Evolutionary conservation across 92 coral and sea anemone genomes (phyloP).

Genomic region (Porites divaricata): DNA sequence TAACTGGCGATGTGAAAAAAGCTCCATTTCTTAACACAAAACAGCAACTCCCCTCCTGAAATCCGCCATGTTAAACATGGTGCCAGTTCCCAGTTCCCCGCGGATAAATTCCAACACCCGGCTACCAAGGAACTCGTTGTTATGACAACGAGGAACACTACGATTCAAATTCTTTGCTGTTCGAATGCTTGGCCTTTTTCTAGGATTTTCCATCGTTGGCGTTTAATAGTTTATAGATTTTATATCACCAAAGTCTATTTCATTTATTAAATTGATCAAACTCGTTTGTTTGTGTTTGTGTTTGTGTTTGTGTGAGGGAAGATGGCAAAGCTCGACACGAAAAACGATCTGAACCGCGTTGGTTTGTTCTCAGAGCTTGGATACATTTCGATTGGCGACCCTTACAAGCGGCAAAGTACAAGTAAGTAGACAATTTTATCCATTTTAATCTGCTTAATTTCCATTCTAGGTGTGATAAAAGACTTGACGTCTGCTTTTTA

Average conservation of each 20-base stretch:
- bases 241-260: neutral
- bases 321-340: constrained; percentile 72
- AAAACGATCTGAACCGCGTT: constrained; percentile 92
- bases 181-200: neutral
- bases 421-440: constrained; percentile 56
- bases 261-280: neutral
- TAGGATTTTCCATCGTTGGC: neutral
- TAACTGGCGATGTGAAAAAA: constrained; percentile 2
- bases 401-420: constrained; percentile 68
- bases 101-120: constrained; percentile 3
- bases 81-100: constrained; percentile 31
- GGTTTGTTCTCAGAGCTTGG: constrained; percentile 96
- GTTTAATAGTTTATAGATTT: neutral
- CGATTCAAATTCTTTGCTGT: neutral
- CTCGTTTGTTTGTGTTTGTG: too few species aligned
- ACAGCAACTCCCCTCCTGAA: neutral
- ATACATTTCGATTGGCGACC: constrained; percentile 96
- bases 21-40: neutral
- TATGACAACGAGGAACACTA: constrained; percentile 34
- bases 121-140: constrained; percentile 38
- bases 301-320: neutral
- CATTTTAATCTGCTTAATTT: neutral
- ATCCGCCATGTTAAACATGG: constrained; percentile 76
- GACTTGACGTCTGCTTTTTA: too few species aligned
- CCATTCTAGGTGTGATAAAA: neutral